phyloP scores from a whole-genome alignment of 2,797 vertebrate genomes.

The Thalassophryne amazonica region DNA sequence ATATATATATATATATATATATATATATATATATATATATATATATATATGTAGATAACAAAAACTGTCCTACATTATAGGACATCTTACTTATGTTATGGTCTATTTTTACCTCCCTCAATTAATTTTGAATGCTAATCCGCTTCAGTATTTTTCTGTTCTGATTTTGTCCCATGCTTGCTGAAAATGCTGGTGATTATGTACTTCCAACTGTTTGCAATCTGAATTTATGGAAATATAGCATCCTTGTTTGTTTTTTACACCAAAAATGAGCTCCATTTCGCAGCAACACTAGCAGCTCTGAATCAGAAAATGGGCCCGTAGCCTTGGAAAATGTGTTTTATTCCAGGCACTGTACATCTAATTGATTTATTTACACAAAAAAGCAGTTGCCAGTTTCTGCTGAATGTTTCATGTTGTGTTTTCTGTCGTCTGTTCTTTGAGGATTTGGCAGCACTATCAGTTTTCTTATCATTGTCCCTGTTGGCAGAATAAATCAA shows the following conservation, averaged over 20 bases:
- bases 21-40: too few relatives aligned
- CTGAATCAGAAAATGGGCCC: constrained; percentile 61
- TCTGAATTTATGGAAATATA: constrained; percentile 27
- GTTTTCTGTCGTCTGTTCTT: constrained; percentile 55
- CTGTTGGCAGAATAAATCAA: constrained; percentile 54
- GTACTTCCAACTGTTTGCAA: constrained; percentile 1
- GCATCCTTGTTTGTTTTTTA: constrained; percentile 46
- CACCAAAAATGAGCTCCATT: constrained; percentile 52
- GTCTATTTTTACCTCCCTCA: too few relatives aligned
- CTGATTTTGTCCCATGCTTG: background rate
- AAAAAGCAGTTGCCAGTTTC: constrained; percentile 51
- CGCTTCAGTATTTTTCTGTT: background rate
- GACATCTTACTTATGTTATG: too few relatives aligned
- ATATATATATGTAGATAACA: too few relatives aligned
- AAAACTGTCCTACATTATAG: too few relatives aligned
- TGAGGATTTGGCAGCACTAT: constrained; percentile 62
- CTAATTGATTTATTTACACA: constrained; percentile 68
- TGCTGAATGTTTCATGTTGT: constrained; percentile 62
- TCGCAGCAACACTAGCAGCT: constrained; percentile 32
- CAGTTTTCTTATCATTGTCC: constrained; percentile 55
- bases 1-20: too few relatives aligned
- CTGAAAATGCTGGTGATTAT: constrained; percentile 14
- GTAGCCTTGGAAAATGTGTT: constrained; percentile 54
- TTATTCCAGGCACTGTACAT: constrained; percentile 53
- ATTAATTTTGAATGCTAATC: too few relatives aligned